Conservation (phyloP, 1,140 invertebrate genomes). For the Trinorchestia longiramus region DNA sequence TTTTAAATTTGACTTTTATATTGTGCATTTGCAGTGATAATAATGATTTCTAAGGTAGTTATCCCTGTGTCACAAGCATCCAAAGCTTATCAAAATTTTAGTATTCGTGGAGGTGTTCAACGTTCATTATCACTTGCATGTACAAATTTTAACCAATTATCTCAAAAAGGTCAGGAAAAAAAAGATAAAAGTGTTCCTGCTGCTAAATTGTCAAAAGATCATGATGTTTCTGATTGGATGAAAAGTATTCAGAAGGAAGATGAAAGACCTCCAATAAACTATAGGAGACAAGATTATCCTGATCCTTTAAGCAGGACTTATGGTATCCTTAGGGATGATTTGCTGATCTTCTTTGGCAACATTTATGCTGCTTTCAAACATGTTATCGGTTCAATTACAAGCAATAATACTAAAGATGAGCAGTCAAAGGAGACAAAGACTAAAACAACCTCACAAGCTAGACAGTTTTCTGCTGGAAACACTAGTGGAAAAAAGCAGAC, state of each 20-base stretch:
- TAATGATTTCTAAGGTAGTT: background rate
- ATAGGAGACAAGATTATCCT: constrained; percentile 19
- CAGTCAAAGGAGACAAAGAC: background rate
- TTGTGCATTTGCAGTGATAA: background rate
- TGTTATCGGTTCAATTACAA: background rate
- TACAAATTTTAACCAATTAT: background rate
- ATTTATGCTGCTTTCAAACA: background rate
- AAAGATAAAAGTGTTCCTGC: background rate
- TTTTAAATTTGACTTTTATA: background rate
- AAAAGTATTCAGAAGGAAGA: background rate
- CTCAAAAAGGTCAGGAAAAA: background rate
- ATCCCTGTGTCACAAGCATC: background rate
- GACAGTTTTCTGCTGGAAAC: background rate
- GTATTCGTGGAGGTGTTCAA: background rate
- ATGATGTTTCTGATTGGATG: background rate
- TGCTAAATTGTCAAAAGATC: background rate
- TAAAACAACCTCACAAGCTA: background rate
- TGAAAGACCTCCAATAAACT: background rate
- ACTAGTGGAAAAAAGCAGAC: background rate
- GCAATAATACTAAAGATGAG: background rate
- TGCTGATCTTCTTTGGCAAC: constrained; percentile 69
- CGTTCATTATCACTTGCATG: background rate
- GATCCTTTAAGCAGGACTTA: constrained; percentile 66
- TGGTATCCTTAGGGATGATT: constrained; percentile 69
- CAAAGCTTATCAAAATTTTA: background rate